These are phyloP conservation scores for Barypeithes pellucidus DNA, from an alignment of 2,888 invertebrate genomes.

Conservation along the genomic window DNA sequence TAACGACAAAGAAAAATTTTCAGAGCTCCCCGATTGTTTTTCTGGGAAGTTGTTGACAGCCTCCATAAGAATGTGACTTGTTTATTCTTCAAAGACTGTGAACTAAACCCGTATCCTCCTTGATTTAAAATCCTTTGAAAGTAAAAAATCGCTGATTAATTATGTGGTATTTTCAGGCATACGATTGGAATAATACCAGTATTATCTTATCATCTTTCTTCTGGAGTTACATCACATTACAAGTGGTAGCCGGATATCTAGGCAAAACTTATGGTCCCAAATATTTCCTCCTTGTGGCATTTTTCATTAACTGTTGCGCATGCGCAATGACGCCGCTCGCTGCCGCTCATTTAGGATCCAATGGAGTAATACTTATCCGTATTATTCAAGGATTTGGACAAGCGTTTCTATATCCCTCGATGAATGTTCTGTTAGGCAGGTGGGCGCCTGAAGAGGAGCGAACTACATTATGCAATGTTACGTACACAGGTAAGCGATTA, in stretches of 20 bases:
- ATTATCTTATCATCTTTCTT: conserved; percentile 83
- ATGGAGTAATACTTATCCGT: conserved; percentile 55
- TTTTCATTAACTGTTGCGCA: conserved; percentile 75
- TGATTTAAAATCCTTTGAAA: too few relatives aligned
- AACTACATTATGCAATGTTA: neutral
- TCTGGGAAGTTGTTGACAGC: too few relatives aligned
- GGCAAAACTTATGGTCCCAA: conserved; percentile 85
- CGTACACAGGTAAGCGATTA: conserved; percentile 9
- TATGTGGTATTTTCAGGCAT: conserved; percentile 4
- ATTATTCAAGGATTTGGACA: conserved; percentile 79
- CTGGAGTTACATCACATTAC: conserved; percentile 84
- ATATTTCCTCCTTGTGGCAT: conserved; percentile 74
- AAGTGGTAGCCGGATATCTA: conserved; percentile 81
- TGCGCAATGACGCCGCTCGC: conserved; percentile 73
- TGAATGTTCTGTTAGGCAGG: conserved; percentile 82
- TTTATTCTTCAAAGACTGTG: too few relatives aligned
- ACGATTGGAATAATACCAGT: conserved; percentile 18
- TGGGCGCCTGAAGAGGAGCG: conserved; percentile 76
- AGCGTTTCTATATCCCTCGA: conserved; percentile 81
- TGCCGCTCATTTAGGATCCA: conserved; percentile 51
- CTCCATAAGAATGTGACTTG: too few relatives aligned
- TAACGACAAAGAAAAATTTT: too few relatives aligned
- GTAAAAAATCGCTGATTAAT: too few relatives aligned
- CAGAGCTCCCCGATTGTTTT: too few relatives aligned
- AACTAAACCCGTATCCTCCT: too few relatives aligned